Evolutionary conservation across 2,888 invertebrate genomes (phyloP).

Genomic region (Lucinisca nassula): DNA sequence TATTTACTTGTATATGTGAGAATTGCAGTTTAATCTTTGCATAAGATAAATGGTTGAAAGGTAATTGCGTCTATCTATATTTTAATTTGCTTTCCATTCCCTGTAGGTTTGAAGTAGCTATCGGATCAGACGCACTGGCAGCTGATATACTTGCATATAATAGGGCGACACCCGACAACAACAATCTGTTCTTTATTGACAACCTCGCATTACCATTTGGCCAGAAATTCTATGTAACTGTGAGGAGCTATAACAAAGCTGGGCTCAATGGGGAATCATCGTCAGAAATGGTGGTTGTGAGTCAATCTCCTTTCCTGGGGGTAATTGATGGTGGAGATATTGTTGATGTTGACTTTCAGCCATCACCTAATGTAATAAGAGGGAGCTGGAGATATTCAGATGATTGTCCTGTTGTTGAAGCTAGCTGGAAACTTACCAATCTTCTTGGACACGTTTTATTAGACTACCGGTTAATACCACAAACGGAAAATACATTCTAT

Average conservation of each 20-base stretch:
- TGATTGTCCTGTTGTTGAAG: conserved; percentile 71
- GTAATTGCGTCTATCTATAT: no score
- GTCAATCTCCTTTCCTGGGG: conserved; percentile 57
- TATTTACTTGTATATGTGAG: no score
- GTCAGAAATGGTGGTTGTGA: conserved; percentile 73
- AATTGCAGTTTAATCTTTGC: no score
- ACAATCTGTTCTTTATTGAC: conserved; percentile 29
- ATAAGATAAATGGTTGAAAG: no score
- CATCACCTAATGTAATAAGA: conserved; percentile 65
- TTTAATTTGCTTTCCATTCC: no score
- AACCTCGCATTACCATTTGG: conserved; percentile 38
- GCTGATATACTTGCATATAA: conserved; percentile 51
- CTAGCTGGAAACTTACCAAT: conserved; percentile 71
- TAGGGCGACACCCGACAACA: neutral
- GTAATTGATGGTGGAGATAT: conserved; percentile 67
- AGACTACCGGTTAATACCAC: conserved; percentile 54
- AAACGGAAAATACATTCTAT: conserved; percentile 55
- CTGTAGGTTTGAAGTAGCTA: conserved; percentile 55
- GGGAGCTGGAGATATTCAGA: conserved; percentile 77
- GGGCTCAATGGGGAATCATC: conserved; percentile 64
- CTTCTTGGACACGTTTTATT: conserved; percentile 69
- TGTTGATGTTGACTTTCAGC: conserved; percentile 71
- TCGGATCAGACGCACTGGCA: conserved; percentile 37
- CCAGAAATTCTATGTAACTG: conserved; percentile 54
- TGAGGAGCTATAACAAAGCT: conserved; percentile 73